Evolutionary conservation across 2,888 invertebrate species (phyloP).

Genomic region (Apomyelois bistriatella): DNA sequence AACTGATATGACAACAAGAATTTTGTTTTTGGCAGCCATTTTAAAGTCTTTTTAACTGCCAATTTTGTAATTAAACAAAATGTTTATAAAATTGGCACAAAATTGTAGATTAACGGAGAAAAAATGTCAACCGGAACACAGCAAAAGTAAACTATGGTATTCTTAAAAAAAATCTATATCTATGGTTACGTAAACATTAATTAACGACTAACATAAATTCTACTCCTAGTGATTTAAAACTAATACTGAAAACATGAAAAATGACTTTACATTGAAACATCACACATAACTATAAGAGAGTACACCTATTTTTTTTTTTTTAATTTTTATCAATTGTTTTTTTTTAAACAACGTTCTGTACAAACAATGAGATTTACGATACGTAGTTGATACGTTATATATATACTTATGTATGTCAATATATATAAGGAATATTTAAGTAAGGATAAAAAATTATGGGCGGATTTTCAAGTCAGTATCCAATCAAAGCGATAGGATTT

Average conservation of each 20-base stretch:
- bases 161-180: constrained; percentile 56
- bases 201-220: constrained; percentile 74
- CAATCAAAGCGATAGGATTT: constrained; percentile 18
- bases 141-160: constrained; percentile 54
- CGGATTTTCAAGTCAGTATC: constrained; percentile 31
- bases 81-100: constrained; percentile 45
- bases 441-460: constrained; percentile 41
- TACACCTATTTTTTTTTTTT: constrained; percentile 43
- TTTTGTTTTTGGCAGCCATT: constrained; percentile 47
- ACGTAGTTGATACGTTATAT: constrained; percentile 36
- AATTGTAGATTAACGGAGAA: constrained; percentile 37
- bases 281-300: constrained; percentile 45
- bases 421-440: constrained; percentile 30
- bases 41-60: constrained; percentile 25
- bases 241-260: constrained; percentile 64
- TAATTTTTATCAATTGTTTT: constrained; percentile 38
- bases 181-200: constrained; percentile 66
- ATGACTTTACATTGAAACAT: constrained; percentile 51
- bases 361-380: constrained; percentile 54
- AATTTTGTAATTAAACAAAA: constrained; percentile 15
- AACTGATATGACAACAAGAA: constrained; percentile 48
- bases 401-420: constrained; percentile 30
- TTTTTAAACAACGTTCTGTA: constrained; percentile 59
- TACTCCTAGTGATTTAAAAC: constrained; percentile 70
- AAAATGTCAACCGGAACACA: constrained; percentile 41